Base-by-base conservation (phyloP, 2,888 invertebrate genomes). In the Euphydryas editha region DNA sequence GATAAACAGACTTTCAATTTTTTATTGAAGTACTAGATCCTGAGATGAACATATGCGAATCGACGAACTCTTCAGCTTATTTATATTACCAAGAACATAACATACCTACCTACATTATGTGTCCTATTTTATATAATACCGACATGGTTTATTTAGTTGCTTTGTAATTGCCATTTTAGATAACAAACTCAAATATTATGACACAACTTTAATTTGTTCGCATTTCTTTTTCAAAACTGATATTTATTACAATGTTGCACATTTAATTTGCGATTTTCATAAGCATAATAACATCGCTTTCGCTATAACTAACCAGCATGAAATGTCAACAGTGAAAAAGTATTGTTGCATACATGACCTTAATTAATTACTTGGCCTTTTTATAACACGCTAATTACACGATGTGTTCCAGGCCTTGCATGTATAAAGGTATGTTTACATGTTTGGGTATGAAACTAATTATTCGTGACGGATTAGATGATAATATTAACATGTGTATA, bases 281-380 rank as follows among this genome's bases (percentile, higher is more conserved):
- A 11, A 49, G 20, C 21, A 21, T 20, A 20, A 4, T 13, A 24
- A 6, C 24, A n/a, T 24, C 15, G 24, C 13, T 51, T 24, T 20
- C 13, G 11, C 49, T 11, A 49, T 6, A 20, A 15, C n/a, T 51
- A 20, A 6, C 6, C 8, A 37, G 24, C 84, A 86, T 78, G 81
- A 82, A 85, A 88, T 87, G 85, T 87, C 86, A 86, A 85, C 83
- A 83, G 87, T 90, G 87, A 90, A 90, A 24, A 21, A 51, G 49
- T 90, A 87, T 88, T 81, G 87, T 86, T 86, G n/a, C 49, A 51
- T 51, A 51, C 49, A 51, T 21, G 21, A 72, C 73, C 73, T 55
- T 54, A 65, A 90, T 90, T 90, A 89, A 91, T 90, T 87, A 87
- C 81, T 81, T 84, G 85, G 84, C 85, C 77, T 87, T 89, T 90